Percentiles rank a stretch among this genome's conserved stretches.
Evolutionary conservation across 2,113 vertebrate genomes (phyloP).

Genomic region (Columba janthina): DNA sequence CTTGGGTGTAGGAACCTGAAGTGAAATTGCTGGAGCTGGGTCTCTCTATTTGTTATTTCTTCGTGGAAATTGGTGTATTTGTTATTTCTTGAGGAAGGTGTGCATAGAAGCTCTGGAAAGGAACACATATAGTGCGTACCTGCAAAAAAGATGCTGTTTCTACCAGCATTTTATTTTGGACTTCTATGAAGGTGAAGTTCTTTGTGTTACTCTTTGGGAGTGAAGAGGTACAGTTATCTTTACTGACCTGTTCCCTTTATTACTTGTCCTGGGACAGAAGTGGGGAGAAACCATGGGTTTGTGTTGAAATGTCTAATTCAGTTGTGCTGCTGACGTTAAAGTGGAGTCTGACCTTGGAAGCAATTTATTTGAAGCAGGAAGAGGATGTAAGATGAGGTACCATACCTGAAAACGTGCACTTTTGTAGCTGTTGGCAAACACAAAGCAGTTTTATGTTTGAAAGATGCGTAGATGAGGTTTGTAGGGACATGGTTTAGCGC

Average conservation of each 20-base stretch:
- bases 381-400: neutral
- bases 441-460: neutral
- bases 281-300: rapidly evolving
- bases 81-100: neutral
- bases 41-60: neutral
- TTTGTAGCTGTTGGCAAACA: neutral
- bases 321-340: neutral
- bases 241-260: neutral
- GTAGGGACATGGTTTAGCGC: too few species aligned
- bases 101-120: neutral
- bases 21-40: neutral
- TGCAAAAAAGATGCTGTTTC: neutral
- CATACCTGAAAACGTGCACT: rapidly evolving
- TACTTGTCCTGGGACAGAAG: neutral
- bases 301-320: neutral
- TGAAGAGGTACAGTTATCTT: neutral
- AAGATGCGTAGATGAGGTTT: too few species aligned
- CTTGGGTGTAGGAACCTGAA: neutral
- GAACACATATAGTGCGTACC: rapidly evolving
- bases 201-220: neutral
- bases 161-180: neutral
- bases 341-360: neutral
- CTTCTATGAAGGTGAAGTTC: neutral
- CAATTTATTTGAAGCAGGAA: neutral
- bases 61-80: too few species aligned